These are phyloP conservation scores for Pantherophis alleghaniensis DNA, from an alignment of 2,797 vertebrate species.

Conservation along the genomic window DNA sequence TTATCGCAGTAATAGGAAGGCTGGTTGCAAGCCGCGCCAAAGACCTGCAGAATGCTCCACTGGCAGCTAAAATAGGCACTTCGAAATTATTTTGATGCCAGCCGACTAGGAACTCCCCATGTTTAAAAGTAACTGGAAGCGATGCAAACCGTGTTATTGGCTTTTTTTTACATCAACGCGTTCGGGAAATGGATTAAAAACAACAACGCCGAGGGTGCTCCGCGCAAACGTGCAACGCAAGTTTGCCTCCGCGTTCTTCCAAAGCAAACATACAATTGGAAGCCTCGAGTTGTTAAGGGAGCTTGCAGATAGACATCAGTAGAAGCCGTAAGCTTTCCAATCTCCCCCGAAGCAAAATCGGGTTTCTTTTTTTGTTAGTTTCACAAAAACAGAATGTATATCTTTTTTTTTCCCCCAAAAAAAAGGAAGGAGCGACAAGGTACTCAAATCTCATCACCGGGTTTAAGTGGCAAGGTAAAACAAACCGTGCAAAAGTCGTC, in stretches of 20 bases:
- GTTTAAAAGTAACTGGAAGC: not conserved
- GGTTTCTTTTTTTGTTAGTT: not conserved
- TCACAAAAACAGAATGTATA: no score
- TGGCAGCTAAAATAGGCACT: not conserved
- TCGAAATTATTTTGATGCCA: not conserved
- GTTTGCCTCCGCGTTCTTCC: not conserved
- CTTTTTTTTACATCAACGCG: not conserved
- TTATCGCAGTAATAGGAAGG: not conserved
- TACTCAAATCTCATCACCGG: not conserved
- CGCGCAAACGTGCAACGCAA: not conserved
- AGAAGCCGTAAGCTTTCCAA: not conserved
- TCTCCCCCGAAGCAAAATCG: not conserved
- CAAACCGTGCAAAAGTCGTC: not conserved
- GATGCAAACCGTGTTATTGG: not conserved
- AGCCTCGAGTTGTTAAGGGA: not conserved
- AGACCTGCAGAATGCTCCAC: not conserved
- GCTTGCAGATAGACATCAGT: not conserved
- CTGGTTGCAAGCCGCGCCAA: not conserved
- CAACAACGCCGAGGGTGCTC: not conserved
- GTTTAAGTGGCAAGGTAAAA: not conserved
- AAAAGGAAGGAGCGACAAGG: not conserved
- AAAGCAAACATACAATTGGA: not conserved
- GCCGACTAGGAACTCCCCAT: no score
- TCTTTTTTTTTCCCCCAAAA: no score
- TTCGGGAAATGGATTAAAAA: not conserved